Base-by-base conservation (phyloP, 2,797 vertebrate genomes). In the Channa striata region DNA sequence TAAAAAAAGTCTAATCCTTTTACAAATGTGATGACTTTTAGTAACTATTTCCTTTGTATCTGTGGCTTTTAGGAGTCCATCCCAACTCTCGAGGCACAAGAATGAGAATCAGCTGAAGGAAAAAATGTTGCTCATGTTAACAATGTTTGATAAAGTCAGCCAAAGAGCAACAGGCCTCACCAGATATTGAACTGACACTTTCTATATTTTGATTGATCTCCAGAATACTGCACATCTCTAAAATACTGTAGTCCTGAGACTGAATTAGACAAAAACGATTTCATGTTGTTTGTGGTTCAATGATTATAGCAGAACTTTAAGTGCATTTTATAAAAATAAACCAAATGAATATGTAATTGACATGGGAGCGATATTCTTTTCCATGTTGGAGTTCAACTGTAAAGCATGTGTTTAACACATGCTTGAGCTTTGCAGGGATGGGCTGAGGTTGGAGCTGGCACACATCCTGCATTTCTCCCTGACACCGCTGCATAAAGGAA, bases 321-420 rank as follows among this genome's bases (percentile, higher is more conserved):
- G 6, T 37, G 25, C 11, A 53, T 50, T 30, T 30, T 30, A n/a
- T 3, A 50, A 44, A 17, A 54, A 16, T 30, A 39, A 75, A 49
- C 39, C 37, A 67, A 72, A 61, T 30, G n/a, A 59, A 53, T 39
- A 14, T 30, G 30, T 9, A 44, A 33, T 4, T 68, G 46, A 57
- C 53, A 59, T 10, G 37, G 43, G 12, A 59, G 13, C 12, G 11
- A 73, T 74, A 90, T 90, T 92, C 81, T 84, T 89, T 43, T 86
- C 84, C 83, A 83, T 72, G 60, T 56, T 85, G 68, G 54, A 52
- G 66, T 74, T 64, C 58, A 68, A 69, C 59, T 85, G 76, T 81
- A 61, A 87, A 82, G 74, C 74, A 51, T 4, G 10, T 60, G 52
- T 48, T 16, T 56, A 52, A 44, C 43, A 63, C 23, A 73, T 58